Base-by-base conservation (phyloP, 1,140 invertebrate genomes). In the Drosophila mayri region DNA sequence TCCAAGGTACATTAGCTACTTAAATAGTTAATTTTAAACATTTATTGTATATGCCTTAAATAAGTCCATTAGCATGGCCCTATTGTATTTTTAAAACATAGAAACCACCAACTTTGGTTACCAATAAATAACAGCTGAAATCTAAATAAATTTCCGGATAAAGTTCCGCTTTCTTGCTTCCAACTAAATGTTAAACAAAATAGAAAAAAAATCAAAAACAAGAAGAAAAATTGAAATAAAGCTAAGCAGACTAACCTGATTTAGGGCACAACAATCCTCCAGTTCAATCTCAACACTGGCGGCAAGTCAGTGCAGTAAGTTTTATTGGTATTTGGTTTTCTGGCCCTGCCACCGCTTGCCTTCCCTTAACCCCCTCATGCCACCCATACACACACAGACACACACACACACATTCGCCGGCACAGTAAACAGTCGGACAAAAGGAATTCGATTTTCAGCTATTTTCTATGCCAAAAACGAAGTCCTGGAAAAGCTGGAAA, bases 391-490 rank as follows among this genome's bases (percentile, higher is more conserved):
- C 28, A 64, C 43, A 46, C 38, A 75, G 28, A 64, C 30, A 75
- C 28, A 64, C 43, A 46, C 38, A 75, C 35, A 64, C 30, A 75
- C 28, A 64, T 22, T 47, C 25, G 60, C 35, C 16, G 52, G 35
- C 72, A 77, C 62, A 73, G 79, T 63, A 86, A 70, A 71, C 58
- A 79, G 54, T 20, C 40, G 50, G 65, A 73, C 75, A 75, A 60
- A 71, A 67, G 75, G 83, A 87, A 87, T 83, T 87, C 80, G 83
- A 87, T 88, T 88, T 88, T 83, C 84, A 52, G 79, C 84, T 80
- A 79, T 83, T 87, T 88, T 83, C 84, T 88, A 84, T 87, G 79
- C 83, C 84, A 86, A 83, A 83, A 77, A 64, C 71, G 67, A 88
- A 83, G 44, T 77, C 72, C 79, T 88, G 65, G 68, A 65, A 44